Base-by-base conservation (phyloP, 2,113 vertebrate genomes). In the Procavia capensis region DNA sequence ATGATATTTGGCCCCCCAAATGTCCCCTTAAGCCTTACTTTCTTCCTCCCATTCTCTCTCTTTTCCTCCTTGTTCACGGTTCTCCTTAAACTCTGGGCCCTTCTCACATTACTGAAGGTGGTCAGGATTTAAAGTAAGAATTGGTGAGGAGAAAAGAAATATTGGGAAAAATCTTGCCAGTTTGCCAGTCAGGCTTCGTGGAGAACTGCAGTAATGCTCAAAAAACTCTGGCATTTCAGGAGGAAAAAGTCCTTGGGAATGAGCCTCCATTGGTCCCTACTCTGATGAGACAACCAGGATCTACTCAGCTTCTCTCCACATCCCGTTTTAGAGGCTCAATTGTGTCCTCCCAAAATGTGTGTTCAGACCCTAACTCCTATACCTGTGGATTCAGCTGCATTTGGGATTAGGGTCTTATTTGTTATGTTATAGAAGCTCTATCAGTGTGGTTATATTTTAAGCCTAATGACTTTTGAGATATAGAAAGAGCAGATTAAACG, bases 11-110 rank as follows among this genome's bases (percentile, higher is more conserved):
- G 54, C 43, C 31, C 61, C 36, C 25, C 9, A 17, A 72, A 45
- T 22, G 19, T 16, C 47, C 17, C 7, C 22, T 1, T 9, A 54
- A 59, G 1, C 16, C 9, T 25, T 13, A 3, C 14, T 5, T 0
- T 27, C 29, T 57, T 66, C 34, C 22, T 57, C n/a, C 78, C 22
- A 14, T 36, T 19, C 2, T 27, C 57, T 43, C 45, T 47, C 22
- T 27, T 43, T 57, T 27, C 72, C 36, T 41, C 63, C 57, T 84
- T 41, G 1, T 29, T 10, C 22, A 39, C 25, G 43, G 9, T 13
- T 31, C 5, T 45, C 80, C 25, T 39, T 22, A 25, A 61, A 24
- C 47, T 6, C 41, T 10, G 25, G 24, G 34, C 11, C 27, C 36
- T 92, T 47, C 43, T 91, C 36, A 61, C 17, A 17, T 47, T 16